Percentiles rank a stretch among this genome's conserved stretches.
These are phyloP conservation scores for Paracyprichromis sp. DNA, from an alignment of 2,113 vertebrate genomes.

Conservation along the genomic window DNA sequence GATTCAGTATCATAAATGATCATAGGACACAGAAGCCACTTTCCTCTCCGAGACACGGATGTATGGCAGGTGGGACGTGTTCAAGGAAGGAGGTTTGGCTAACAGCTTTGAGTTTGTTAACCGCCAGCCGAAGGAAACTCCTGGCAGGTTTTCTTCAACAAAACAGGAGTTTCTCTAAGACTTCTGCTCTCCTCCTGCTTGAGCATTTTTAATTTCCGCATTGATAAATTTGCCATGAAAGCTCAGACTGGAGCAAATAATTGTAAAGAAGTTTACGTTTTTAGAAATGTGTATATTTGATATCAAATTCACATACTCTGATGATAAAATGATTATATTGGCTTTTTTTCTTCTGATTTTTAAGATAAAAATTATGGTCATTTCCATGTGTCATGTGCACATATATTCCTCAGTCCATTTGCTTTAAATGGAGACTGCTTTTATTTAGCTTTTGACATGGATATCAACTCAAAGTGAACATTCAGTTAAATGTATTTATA, in stretches of 20 bases:
- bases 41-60: not conserved
- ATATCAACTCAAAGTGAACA: not conserved
- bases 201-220: rapidly evolving
- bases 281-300: not conserved
- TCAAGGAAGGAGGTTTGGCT: not conserved
- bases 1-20: not conserved
- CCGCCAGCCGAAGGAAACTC: rapidly evolving
- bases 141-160: not conserved
- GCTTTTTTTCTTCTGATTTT: not conserved
- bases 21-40: not conserved
- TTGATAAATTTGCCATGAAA: not conserved
- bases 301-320: not conserved
- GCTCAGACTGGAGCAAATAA: not conserved
- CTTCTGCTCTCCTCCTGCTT: not conserved
- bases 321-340: not conserved
- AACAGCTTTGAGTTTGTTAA: not conserved
- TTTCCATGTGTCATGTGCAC: not conserved
- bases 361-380: not conserved
- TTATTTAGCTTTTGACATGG: not conserved
- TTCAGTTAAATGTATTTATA: not conserved
- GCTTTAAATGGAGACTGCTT: not conserved
- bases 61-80: not conserved
- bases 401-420: not conserved
- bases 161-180: not conserved
- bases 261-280: not conserved